Conservation (phyloP, 2,113 vertebrate species). For the Orientallactaga bullata region DNA sequence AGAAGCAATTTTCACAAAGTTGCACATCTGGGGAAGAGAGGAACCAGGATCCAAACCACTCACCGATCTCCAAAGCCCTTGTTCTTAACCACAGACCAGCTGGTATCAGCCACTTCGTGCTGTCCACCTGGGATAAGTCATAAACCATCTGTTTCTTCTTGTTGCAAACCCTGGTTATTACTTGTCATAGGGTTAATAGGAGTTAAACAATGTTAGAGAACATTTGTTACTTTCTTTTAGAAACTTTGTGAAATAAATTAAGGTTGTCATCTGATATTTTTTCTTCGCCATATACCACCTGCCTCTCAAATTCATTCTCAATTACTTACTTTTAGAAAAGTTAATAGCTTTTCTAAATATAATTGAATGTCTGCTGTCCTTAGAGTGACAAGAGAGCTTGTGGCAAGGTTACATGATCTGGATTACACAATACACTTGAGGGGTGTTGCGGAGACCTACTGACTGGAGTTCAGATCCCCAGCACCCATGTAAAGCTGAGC, state of each 20-base stretch:
- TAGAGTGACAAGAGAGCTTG: not conserved
- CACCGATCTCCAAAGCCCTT: not conserved
- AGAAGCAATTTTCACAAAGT: not conserved
- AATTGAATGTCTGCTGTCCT: not conserved
- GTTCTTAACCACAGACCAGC: not conserved
- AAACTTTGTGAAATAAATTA: slow-evolving; percentile 44
- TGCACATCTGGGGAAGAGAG: not conserved
- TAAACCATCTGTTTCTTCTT: not conserved
- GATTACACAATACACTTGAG: not conserved
- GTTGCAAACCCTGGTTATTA: not conserved
- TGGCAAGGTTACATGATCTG: not conserved
- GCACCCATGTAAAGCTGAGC: too few species aligned
- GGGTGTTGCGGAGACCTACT: too few species aligned
- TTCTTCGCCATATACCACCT: not conserved
- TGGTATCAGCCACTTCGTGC: not conserved
- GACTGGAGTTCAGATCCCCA: too few species aligned
- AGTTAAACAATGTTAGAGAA: slow-evolving; percentile 40
- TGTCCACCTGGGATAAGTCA: not conserved
- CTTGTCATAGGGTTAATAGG: not conserved
- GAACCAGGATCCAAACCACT: not conserved
- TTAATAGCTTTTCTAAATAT: not conserved
- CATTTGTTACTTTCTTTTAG: not conserved
- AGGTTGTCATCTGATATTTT: slow-evolving; percentile 5
- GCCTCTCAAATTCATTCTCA: slow-evolving; percentile 6
- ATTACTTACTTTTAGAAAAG: not conserved